These are phyloP conservation scores for Plestiodon gilberti DNA, from an alignment of 2,113 vertebrate genomes.

Conservation along the genomic window DNA sequence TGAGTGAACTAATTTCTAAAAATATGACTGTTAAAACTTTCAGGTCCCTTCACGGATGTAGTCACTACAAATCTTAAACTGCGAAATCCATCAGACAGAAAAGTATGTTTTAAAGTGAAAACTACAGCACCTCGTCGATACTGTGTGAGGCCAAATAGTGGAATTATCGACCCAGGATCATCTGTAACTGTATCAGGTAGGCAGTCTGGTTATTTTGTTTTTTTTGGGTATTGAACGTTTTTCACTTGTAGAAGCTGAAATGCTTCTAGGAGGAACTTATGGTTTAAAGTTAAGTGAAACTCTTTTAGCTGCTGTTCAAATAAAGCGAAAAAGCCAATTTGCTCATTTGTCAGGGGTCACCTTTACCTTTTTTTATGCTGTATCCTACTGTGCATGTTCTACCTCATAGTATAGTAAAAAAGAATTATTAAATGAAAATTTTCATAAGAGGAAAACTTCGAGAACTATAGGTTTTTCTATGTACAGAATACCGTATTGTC, in stretches of 20 bases:
- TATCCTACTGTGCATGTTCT: not conserved
- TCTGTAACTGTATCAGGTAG: slow-evolving; percentile 91
- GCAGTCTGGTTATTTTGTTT: not conserved
- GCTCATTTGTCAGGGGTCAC: too few species aligned
- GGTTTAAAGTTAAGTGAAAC: not conserved
- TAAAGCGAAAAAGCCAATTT: not conserved
- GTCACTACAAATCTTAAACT: slow-evolving; percentile 97
- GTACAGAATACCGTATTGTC: too few species aligned
- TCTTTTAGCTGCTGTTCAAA: not conserved
- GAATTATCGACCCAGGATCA: slow-evolving; percentile 89
- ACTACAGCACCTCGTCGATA: slow-evolving; percentile 97
- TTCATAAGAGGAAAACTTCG: not conserved
- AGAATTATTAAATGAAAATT: not conserved
- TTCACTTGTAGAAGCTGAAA: not conserved
- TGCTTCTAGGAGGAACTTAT: not conserved
- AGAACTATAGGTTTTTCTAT: too few species aligned
- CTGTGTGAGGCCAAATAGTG: slow-evolving; percentile 98
- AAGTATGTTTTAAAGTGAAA: slow-evolving; percentile 99
- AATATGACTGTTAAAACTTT: slow-evolving; percentile 36
- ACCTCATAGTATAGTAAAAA: not conserved
- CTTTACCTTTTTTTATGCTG: not conserved
- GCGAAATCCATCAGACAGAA: slow-evolving; percentile 94
- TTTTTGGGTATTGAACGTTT: not conserved
- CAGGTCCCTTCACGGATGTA: slow-evolving; percentile 99
- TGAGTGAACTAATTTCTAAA: slow-evolving; percentile 1